Evolutionary conservation across 2,888 invertebrate genomes (phyloP), one percentile per base, ranked within the genome.

Genomic region (Mimas tiliae): DNA sequence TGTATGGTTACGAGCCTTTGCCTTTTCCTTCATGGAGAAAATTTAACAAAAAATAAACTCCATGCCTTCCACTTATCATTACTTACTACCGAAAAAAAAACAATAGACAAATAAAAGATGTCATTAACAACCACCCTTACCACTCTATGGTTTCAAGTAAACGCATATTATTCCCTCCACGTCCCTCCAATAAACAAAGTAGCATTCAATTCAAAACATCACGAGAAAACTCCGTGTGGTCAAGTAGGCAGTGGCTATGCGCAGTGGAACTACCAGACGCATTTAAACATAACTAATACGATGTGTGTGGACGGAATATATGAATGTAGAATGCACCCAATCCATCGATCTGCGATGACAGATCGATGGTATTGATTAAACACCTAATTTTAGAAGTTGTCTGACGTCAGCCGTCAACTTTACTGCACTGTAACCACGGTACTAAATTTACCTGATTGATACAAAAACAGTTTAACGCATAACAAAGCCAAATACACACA

Each of bases 211-310:
- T 84, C 84, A 81, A 83, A 74, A 79, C 68, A 72, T 65, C 82
- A 79, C 82, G 76, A 83, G 88, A 87, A 89, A 89, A 72, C 79
- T 58, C 82, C 73, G 91, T 89, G 92, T 91, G 91, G 92, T 88
- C 91, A 88, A 87, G 72, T 70, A 75, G 80, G 79, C 74, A 69
- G 80, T 89, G 82, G 71, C 76, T 78, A 89, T 89, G 86, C 89
- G 76, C 66, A 68, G 72, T 79, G 74, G 70, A 67, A 67, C 69
- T 69, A 73, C 72, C 70, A 77, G 74, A 73, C 76, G 83, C 82
- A 81, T 77, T 82, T 85, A 85, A 87, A 87, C 85, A 87, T 87
- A 87, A 87, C 87, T 87, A 87, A 87, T 87, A 84, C 82, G 85
- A 72, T 68, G 67, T 76, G 79, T 81, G 85, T 75, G 78, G 51